A percentile compares a stretch with the other conserved stretches of the same genome.
Evolutionary conservation across 2,888 invertebrate species (phyloP).

Genomic region (Dusona sp.): DNA sequence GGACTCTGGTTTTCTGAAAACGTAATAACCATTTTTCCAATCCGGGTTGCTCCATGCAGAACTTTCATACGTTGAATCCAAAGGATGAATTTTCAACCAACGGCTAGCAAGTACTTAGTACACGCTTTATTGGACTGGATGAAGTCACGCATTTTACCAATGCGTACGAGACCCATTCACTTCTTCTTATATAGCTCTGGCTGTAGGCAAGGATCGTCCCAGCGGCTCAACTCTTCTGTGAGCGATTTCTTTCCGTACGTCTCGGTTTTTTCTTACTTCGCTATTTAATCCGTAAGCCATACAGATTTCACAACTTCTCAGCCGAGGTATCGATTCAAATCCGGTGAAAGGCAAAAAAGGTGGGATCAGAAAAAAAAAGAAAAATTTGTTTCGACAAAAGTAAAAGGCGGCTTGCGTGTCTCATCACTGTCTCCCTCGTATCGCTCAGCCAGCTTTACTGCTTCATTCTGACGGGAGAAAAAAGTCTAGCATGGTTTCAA

Average conservation of each 20-base stretch:
- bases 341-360: slow-evolving; percentile 54
- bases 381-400: slow-evolving; percentile 69
- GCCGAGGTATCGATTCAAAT: slow-evolving; percentile 43
- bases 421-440: slow-evolving; percentile 27
- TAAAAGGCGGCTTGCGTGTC: slow-evolving; percentile 27
- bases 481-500: slow-evolving; percentile 44
- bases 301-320: slow-evolving; percentile 69
- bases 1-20: not conserved
- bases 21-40: slow-evolving; percentile 5
- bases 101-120: slow-evolving; percentile 30
- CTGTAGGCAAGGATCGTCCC: slow-evolving; percentile 28
- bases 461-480: slow-evolving; percentile 23
- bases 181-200: slow-evolving; percentile 24
- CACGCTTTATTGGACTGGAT: slow-evolving; percentile 24
- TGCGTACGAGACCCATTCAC: slow-evolving; percentile 38
- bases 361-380: slow-evolving; percentile 60
- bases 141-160: slow-evolving; percentile 21
- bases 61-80: not conserved
- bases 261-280: slow-evolving; percentile 31
- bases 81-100: slow-evolving; percentile 13
- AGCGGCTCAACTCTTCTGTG: slow-evolving; percentile 44
- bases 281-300: slow-evolving; percentile 71
- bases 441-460: slow-evolving; percentile 58
- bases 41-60: not conserved
- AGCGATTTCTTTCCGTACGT: slow-evolving; percentile 30